Conservation (phyloP, 2,113 vertebrate genomes). For the Castor canadensis region DNA sequence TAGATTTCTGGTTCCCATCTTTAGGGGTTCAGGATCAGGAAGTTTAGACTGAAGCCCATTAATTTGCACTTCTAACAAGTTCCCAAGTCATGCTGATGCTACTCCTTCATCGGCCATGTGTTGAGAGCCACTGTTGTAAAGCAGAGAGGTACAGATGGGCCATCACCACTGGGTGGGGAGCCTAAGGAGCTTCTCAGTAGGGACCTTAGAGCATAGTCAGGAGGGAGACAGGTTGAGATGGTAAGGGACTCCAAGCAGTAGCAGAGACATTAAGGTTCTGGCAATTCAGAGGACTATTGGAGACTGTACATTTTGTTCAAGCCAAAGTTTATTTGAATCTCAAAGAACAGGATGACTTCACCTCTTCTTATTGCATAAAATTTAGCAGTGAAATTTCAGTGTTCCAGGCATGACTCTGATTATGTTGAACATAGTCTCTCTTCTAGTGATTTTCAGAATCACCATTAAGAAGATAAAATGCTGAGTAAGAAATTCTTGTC, state of each 20-base stretch:
- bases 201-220: background rate
- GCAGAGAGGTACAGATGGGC: background rate
- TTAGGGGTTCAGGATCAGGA: background rate
- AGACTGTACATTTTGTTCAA: constrained; percentile 20
- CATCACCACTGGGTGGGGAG: background rate
- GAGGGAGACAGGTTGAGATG: background rate
- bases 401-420: background rate
- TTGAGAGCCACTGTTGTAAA: background rate
- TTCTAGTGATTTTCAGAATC: background rate
- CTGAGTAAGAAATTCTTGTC: background rate
- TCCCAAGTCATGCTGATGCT: background rate
- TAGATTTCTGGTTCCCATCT: background rate
- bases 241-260: background rate
- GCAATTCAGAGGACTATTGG: background rate
- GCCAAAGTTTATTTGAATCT: constrained; percentile 7
- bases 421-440: background rate
- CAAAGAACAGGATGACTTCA: background rate
- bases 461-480: background rate
- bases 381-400: background rate
- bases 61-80: background rate
- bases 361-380: background rate
- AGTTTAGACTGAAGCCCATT: background rate
- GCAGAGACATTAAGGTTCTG: background rate
- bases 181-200: background rate
- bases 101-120: background rate